These are phyloP conservation scores for Meloidogyne floridensis DNA, from an alignment of 1,140 invertebrate genomes.

Conservation along the genomic window DNA sequence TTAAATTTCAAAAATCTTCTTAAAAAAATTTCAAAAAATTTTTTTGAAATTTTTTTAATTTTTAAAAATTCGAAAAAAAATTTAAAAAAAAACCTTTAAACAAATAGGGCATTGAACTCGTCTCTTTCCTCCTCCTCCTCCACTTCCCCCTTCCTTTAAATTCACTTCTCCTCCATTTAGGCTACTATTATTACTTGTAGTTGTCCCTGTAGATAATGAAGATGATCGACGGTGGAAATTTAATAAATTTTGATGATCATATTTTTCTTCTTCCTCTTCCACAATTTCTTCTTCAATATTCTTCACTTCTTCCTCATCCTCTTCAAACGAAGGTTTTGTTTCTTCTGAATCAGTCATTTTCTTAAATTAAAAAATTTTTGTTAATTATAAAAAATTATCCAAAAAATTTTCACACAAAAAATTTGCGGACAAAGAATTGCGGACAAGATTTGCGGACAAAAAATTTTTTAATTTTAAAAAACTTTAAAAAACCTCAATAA, in stretches of 20 bases:
- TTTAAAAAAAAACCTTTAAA: conserved; percentile 21
- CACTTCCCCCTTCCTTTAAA: conserved; percentile 23
- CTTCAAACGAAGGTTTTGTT: neutral
- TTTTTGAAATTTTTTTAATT: conserved; percentile 68
- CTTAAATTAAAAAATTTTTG: neutral
- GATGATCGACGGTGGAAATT: neutral
- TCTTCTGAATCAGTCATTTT: neutral
- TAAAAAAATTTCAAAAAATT: too few relatives aligned
- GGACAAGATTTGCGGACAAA: too few relatives aligned
- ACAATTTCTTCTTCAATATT: neutral
- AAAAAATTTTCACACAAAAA: too few relatives aligned
- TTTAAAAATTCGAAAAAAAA: conserved; percentile 13
- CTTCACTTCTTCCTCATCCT: neutral
- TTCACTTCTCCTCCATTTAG: neutral
- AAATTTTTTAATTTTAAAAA: too few relatives aligned
- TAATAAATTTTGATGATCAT: neutral
- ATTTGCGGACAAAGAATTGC: too few relatives aligned
- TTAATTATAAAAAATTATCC: neutral
- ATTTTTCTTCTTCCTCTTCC: neutral
- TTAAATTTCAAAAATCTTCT: too few relatives aligned
- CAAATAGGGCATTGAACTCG: conserved; percentile 32
- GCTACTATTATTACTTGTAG: neutral
- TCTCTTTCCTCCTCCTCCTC: conserved; percentile 14
- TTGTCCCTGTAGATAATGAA: neutral
- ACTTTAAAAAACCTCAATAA: too few relatives aligned